phyloP scores from a whole-genome alignment of 2,888 invertebrate species.

The Sericinus montela region DNA sequence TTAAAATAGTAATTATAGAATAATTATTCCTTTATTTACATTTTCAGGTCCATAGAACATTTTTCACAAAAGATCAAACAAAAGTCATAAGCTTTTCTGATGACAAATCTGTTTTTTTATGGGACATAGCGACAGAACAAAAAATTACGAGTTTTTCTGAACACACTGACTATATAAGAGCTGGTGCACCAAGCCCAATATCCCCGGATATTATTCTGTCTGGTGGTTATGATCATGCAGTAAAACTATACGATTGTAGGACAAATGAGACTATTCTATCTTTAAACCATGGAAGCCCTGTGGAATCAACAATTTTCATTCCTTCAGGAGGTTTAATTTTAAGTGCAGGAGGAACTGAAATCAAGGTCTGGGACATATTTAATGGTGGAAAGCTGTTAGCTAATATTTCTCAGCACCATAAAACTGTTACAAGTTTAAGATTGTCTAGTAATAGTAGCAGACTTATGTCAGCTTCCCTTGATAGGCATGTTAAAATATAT shows the following conservation, averaged over 20 bases:
- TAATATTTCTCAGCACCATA: constrained; percentile 94
- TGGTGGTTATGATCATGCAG: constrained; percentile 93
- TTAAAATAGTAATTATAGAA: too few species aligned
- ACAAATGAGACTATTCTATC: constrained; percentile 83
- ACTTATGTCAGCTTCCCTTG: constrained; percentile 93
- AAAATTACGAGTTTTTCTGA: constrained; percentile 82
- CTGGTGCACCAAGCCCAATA: constrained; percentile 88
- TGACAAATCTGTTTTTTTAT: constrained; percentile 91
- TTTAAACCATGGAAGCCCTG: constrained; percentile 92
- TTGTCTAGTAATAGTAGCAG: constrained; percentile 90
- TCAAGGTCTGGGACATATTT: constrained; percentile 96
- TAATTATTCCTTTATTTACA: neutral
- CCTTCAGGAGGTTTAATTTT: constrained; percentile 94
- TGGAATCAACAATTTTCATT: constrained; percentile 92
- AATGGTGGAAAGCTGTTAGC: constrained; percentile 92
- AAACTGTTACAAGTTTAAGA: constrained; percentile 93
- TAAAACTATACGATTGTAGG: constrained; percentile 93
- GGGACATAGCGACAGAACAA: constrained; percentile 94
- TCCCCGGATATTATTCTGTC: constrained; percentile 88
- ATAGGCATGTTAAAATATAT: constrained; percentile 95
- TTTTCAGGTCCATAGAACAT: constrained; percentile 85
- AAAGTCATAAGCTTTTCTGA: constrained; percentile 94
- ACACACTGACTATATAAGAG: constrained; percentile 90
- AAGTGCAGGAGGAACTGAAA: constrained; percentile 94
- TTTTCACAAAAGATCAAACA: constrained; percentile 87